These are phyloP conservation scores for Papilio demoleus DNA, from an alignment of 2,888 invertebrate species.

Conservation along the genomic window DNA sequence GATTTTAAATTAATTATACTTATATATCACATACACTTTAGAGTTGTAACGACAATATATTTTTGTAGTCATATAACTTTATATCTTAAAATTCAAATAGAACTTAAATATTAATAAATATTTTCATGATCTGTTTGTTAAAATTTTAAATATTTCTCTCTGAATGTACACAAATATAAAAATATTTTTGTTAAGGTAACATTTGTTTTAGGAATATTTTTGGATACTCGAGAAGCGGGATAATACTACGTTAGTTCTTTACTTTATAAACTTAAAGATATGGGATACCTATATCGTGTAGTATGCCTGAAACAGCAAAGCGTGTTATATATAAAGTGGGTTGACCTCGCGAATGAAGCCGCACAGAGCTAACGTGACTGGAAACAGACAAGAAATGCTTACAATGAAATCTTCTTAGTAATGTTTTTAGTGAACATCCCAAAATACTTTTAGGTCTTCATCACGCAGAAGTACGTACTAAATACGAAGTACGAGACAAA, in stretches of 20 bases:
- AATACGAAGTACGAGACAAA: background rate
- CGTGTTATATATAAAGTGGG: conserved; percentile 56
- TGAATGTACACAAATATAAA: conserved; percentile 11
- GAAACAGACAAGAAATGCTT: conserved; percentile 55
- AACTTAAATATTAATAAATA: background rate
- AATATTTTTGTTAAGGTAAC: conserved; percentile 38
- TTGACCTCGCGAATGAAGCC: conserved; percentile 68
- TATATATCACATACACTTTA: conserved; percentile 42
- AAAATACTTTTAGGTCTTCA: conserved; percentile 24
- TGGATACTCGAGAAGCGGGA: background rate
- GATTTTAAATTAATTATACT: conserved; percentile 38
- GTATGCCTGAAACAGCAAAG: background rate
- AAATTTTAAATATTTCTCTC: conserved; percentile 13
- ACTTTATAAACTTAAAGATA: conserved; percentile 5
- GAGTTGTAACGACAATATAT: conserved; percentile 43
- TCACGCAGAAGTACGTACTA: no score
- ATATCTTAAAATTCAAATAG: background rate
- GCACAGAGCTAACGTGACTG: conserved; percentile 56
- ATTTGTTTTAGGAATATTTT: background rate
- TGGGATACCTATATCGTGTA: background rate
- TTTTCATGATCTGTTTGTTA: conserved; percentile 3
- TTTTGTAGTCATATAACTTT: conserved; percentile 18
- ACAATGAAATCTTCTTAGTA: conserved; percentile 45
- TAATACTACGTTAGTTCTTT: background rate
- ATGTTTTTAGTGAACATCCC: conserved; percentile 17